Evolutionary conservation across 1,140 invertebrate species (phyloP).

Genomic region (Caenorhabditis latens): DNA sequence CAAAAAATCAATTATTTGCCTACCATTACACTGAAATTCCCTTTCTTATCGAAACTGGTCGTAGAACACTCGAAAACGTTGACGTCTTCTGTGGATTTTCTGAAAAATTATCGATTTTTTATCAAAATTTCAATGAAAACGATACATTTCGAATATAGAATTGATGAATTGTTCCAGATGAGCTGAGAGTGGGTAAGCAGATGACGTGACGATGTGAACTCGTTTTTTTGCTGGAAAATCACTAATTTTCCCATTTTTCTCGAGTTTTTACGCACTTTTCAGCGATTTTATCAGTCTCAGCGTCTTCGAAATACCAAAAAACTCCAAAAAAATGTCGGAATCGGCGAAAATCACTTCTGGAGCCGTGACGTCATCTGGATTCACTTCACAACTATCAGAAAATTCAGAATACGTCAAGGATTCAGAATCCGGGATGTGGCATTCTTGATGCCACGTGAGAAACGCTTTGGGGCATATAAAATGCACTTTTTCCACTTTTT

Average conservation of each 20-base stretch:
- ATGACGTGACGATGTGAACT: conserved; percentile 4
- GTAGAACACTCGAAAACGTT: neutral
- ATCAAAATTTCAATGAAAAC: neutral
- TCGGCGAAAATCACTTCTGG: conserved; percentile 33
- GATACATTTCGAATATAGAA: neutral
- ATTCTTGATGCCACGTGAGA: neutral
- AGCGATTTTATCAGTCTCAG: neutral
- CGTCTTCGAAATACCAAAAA: conserved; percentile 5
- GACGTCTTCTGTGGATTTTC: neutral
- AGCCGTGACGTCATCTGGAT: neutral
- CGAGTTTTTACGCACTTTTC: neutral
- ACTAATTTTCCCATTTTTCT: neutral
- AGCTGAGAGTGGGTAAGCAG: neutral
- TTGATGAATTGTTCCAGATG: neutral
- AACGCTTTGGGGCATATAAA: conserved; percentile 12
- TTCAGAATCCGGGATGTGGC: neutral
- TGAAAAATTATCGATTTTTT: neutral
- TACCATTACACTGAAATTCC: neutral
- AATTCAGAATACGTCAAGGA: neutral
- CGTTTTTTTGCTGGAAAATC: conserved; percentile 1
- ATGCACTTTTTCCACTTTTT: neutral
- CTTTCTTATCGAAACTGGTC: neutral
- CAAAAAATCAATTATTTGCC: neutral
- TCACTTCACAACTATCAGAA: neutral
- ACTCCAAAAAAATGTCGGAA: neutral